Evolutionary conservation across 2,113 vertebrate species (phyloP), one percentile per base, ranked within the genome.

Genomic region (Eurystomus gularis): DNA sequence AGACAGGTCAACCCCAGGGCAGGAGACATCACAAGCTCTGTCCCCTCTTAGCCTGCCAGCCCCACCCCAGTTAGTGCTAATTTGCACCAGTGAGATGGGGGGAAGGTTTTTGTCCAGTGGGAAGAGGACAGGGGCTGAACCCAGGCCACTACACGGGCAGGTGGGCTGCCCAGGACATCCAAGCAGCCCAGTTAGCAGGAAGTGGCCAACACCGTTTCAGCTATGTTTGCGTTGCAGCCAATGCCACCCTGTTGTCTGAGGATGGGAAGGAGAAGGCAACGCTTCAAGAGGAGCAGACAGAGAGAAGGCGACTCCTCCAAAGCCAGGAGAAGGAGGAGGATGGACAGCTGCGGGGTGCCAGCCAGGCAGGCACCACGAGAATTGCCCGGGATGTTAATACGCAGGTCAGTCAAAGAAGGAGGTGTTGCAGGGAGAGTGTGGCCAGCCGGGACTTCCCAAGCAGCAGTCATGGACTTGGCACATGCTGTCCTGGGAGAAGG

Each of bases 301-400:
- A 95, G 8, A 35, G 66, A 5, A 8, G 15, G 4, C 82, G 61
- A 20, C 58, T 97, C 64, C 93, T 95, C 54, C 97, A 81, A 70
- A 80, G 94, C 39, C 97, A 86, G 11, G 86, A 97, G 80, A 88
- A 97, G 29, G 90, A 97, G 35, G 68, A 90, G 84, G 31, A 42
- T 42, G 42, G 42, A 42, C 15, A 0, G 66, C 82, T 97, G 68
- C 69, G 2, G 77, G 81, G 91, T n/a, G 93, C 90, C 1, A 3
- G 79, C 42, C 25, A 0, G 57, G 72, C 64, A n/a, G 75, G 91
- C 57, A 75, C 39, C 1, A 2, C 35, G 0, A 64, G 46, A 64
- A 58, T 72, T 23, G 4, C 69, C 88, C 96, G 37, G 85, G 94
- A 89, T 11, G 6, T 3, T 21, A 72, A 86, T 52, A 64, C n/a